Percentiles rank a stretch among this genome's conserved stretches.
phyloP scores from a whole-genome alignment of 2,113 vertebrate species.

The Ranitomeya imitator region DNA sequence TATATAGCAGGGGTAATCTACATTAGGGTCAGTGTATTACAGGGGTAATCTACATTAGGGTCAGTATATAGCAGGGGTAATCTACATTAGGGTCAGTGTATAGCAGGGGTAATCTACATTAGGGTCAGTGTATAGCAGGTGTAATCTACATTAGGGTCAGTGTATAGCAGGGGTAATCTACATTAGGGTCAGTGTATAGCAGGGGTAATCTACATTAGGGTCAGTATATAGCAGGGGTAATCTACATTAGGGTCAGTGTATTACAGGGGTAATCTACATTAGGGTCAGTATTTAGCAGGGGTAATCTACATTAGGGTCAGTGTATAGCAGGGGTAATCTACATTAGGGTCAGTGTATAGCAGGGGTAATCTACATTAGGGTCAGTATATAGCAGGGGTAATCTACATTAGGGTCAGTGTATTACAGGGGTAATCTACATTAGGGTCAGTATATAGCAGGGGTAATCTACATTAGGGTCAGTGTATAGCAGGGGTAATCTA shows the following conservation, averaged over 20 bases:
- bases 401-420: background rate
- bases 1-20: too few species aligned
- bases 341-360: background rate
- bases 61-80: background rate
- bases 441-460: too few species aligned
- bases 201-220: too few species aligned
- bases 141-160: background rate
- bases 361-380: background rate
- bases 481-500: too few species aligned
- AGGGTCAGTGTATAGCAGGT: background rate
- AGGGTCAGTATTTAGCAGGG: background rate
- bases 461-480: too few species aligned
- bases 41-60: too few species aligned
- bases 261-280: background rate
- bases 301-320: background rate
- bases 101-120: background rate
- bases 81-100: background rate
- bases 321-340: background rate
- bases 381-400: background rate
- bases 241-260: background rate
- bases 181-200: too few species aligned
- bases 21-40: too few species aligned
- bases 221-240: too few species aligned
- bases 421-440: background rate
- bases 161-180: background rate